These are phyloP conservation scores for Caenorhabditis imperialis DNA, from an alignment of 2,888 invertebrate genomes.

Conservation along the genomic window DNA sequence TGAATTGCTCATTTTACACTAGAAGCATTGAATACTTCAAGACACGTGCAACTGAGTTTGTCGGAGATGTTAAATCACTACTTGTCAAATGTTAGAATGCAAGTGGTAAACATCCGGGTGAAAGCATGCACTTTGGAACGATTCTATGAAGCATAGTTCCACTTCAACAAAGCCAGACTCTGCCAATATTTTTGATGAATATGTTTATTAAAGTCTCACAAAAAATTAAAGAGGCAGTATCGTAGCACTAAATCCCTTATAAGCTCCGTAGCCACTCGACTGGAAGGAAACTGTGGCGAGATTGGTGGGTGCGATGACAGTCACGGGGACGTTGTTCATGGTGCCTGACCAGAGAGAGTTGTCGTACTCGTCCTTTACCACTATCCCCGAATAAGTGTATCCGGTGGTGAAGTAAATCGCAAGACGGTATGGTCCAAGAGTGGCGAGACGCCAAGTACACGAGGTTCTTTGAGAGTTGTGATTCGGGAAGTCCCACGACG, in stretches of 20 bases:
- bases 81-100: no score
- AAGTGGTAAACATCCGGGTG: no score
- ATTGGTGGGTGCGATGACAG: not conserved
- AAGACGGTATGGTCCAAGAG: constrained; percentile 8
- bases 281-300: not conserved
- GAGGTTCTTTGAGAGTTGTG: not conserved
- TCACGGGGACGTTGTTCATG: not conserved
- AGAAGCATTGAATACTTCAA: no score
- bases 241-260: constrained; percentile 7
- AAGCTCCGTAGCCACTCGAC: not conserved
- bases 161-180: no score
- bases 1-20: no score
- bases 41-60: no score
- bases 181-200: no score
- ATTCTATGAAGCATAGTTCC: no score
- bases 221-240: no score
- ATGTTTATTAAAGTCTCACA: no score
- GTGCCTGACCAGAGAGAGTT: not conserved
- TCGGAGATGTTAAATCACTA: no score
- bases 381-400: not conserved
- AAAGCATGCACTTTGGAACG: no score
- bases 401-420: constrained; percentile 11
- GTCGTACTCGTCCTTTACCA: not conserved
- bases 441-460: not conserved
- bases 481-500: constrained; percentile 4